Evolutionary conservation across 1,140 invertebrate genomes (phyloP).

Genomic region (Aphidius ervi): DNA sequence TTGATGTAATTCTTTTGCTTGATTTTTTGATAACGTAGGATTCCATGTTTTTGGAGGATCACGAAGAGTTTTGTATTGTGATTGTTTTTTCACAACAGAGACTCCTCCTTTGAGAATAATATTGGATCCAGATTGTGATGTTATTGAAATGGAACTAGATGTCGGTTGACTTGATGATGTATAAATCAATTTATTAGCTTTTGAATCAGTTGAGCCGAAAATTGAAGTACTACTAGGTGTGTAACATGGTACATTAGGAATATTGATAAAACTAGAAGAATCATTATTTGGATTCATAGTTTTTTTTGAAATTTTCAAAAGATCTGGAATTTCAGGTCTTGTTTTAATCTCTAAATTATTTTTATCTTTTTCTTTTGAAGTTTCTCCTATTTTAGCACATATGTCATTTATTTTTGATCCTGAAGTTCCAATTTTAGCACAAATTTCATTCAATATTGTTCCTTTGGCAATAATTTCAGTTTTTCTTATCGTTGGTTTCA

Average conservation of each 20-base stretch:
- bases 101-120: background rate
- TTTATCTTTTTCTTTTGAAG: constrained; percentile 48
- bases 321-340: constrained; percentile 45
- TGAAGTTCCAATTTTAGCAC: constrained; percentile 39
- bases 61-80: constrained; percentile 56
- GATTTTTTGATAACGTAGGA: constrained; percentile 54
- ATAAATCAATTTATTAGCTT: background rate
- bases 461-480: constrained; percentile 42
- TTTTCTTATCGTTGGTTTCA: constrained; percentile 44
- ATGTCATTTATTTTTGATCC: constrained; percentile 51
- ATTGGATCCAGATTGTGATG: constrained; percentile 27
- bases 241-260: constrained; percentile 47
- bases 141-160: constrained; percentile 20
- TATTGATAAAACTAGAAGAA: constrained; percentile 25
- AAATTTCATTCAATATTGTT: constrained; percentile 42
- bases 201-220: constrained; percentile 1
- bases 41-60: constrained; percentile 60
- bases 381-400: constrained; percentile 49
- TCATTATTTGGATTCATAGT: constrained; percentile 19
- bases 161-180: background rate
- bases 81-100: constrained; percentile 35
- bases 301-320: constrained; percentile 47
- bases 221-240: constrained; percentile 34
- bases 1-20: constrained; percentile 37
- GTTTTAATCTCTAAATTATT: constrained; percentile 36